Percentiles rank a stretch among this genome's conserved stretches.
Conservation (phyloP, 2,113 vertebrate genomes). For the Hiodon tergisus region DNA sequence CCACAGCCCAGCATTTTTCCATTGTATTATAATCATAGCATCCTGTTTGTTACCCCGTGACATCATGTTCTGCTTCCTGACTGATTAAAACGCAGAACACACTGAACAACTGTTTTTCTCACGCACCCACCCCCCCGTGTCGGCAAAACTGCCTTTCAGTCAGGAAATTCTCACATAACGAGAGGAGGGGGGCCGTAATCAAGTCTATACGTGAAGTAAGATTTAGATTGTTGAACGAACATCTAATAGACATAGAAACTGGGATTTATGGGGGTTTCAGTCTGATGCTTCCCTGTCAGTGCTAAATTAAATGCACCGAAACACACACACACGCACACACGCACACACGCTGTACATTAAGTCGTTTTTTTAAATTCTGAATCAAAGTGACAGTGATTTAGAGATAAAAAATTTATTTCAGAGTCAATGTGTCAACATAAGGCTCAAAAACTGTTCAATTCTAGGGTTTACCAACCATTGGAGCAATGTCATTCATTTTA, state of each 20-base stretch:
- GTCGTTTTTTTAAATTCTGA: too few relatives aligned
- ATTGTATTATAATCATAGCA: slow-evolving; percentile 76
- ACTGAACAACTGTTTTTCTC: slow-evolving; percentile 65
- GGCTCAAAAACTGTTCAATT: neutral
- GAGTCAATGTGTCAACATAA: too few relatives aligned
- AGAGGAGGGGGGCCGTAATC: neutral
- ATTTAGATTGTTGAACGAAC: neutral
- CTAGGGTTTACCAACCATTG: neutral
- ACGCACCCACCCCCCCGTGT: slow-evolving; percentile 48
- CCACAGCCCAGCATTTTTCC: slow-evolving; percentile 50
- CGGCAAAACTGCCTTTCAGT: neutral
- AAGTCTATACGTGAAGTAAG: neutral
- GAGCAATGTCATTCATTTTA: slow-evolving; percentile 17
- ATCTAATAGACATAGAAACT: neutral
- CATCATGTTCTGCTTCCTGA: slow-evolving; percentile 78
- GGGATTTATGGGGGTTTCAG: too few relatives aligned
- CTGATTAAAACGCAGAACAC: slow-evolving; percentile 63
- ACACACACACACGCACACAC: too few relatives aligned
- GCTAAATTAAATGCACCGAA: too few relatives aligned
- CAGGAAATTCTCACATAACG: slow-evolving; percentile 16
- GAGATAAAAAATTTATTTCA: neutral
- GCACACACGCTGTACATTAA: too few relatives aligned
- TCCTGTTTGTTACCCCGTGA: slow-evolving; percentile 80
- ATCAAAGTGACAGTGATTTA: neutral
- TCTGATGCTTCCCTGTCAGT: too few relatives aligned